A percentile compares a stretch with the other conserved stretches of the same genome.
Evolutionary conservation across 2,113 vertebrate species (phyloP).

Genomic region (Cichladusa arquata): DNA sequence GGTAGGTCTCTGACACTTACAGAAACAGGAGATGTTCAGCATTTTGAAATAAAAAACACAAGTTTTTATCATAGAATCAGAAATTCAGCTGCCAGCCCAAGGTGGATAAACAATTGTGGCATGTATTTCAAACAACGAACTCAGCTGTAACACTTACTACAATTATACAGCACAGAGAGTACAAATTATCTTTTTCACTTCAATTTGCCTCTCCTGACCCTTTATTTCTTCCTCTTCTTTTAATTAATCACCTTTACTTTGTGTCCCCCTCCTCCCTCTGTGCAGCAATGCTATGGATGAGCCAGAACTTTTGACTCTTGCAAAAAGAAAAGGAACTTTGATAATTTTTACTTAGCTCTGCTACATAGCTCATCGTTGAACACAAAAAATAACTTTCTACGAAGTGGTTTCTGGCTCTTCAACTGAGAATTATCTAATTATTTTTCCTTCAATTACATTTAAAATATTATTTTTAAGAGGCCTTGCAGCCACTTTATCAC

Average conservation of each 20-base stretch:
- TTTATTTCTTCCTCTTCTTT: not conserved
- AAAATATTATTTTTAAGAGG: not conserved
- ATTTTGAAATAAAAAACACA: not conserved
- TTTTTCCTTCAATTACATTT: not conserved
- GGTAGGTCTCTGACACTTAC: not conserved
- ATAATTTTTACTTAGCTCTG: not conserved
- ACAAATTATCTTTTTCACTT: not conserved
- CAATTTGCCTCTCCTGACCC: not conserved
- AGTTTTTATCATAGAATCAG: not conserved
- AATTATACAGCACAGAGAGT: not conserved
- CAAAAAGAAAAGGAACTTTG: not conserved
- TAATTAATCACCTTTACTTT: not conserved
- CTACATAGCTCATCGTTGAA: not conserved
- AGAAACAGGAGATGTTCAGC: not conserved
- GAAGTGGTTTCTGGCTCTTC: not conserved
- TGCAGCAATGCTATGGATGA: not conserved
- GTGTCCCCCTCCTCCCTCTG: not conserved
- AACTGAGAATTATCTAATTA: not conserved
- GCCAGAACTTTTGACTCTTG: not conserved
- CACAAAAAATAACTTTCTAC: not conserved
- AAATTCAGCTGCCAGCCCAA: not conserved
- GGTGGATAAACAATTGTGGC: not conserved
- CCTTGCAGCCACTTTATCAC: not conserved
- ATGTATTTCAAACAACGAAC: not conserved
- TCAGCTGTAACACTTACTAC: not conserved